A percentile compares a stretch with the other conserved stretches of the same genome.
Evolutionary conservation across 1,140 invertebrate genomes (phyloP).

Genomic region (Palaemon carinicauda): DNA sequence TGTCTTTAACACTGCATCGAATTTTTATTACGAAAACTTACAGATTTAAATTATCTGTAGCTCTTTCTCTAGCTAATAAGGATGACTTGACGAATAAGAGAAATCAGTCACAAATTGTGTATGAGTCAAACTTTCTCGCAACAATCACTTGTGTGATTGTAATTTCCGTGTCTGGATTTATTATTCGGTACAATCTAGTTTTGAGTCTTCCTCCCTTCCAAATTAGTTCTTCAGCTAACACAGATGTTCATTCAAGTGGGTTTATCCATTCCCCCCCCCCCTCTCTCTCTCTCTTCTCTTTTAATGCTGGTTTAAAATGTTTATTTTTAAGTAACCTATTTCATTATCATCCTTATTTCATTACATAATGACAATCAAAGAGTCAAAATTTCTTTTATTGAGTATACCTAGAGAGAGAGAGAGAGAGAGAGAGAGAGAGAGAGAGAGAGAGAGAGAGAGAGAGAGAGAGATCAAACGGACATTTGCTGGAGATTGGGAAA

Average conservation of each 20-base stretch:
- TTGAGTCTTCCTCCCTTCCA: not conserved
- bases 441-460: constrained; percentile 9
- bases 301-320: not conserved
- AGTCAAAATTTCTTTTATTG: not conserved
- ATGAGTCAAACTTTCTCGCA: no score
- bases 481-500: not conserved
- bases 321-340: not conserved
- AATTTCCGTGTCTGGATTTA: no score
- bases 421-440: not conserved
- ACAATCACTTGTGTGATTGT: no score
- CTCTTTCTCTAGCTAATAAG: not conserved
- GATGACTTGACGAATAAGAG: no score
- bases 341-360: not conserved
- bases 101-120: not conserved
- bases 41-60: no score
- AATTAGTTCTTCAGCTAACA: not conserved
- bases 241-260: no score
- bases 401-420: not conserved
- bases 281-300: constrained; percentile 1
- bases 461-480: not conserved
- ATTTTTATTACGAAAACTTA: no score
- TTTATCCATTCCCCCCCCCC: no score
- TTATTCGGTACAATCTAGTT: not conserved
- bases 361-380: not conserved
- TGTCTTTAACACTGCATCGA: no score